A percentile compares a stretch with the other conserved stretches of the same genome.
Evolutionary conservation across 2,113 vertebrate species (phyloP).

Genomic region (Mesitornis unicolor): DNA sequence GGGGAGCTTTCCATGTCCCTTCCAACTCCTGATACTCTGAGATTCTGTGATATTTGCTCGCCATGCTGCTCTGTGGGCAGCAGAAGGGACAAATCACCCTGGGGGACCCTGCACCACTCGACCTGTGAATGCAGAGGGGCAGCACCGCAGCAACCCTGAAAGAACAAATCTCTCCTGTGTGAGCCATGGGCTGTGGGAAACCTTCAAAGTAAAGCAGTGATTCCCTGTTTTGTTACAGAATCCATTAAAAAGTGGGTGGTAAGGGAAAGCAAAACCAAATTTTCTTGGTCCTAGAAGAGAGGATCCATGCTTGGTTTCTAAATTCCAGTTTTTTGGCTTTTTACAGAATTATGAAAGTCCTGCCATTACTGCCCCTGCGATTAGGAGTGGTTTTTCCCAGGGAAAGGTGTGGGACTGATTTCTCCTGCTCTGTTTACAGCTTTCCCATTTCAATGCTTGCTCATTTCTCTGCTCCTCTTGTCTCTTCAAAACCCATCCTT

Average conservation of each 20-base stretch:
- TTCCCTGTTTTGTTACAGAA: neutral
- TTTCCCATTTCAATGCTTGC: too few species aligned
- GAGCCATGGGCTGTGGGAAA: neutral
- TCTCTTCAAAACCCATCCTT: neutral
- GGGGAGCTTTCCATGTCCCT: too few species aligned
- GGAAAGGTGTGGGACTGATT: neutral
- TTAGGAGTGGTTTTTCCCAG: accelerated
- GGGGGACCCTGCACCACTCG: neutral
- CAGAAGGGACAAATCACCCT: neutral
- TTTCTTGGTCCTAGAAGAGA: neutral
- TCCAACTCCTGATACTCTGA: too few species aligned
- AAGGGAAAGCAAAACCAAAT: neutral
- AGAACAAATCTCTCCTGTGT: neutral
- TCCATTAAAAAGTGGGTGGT: accelerated
- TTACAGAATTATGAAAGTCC: neutral
- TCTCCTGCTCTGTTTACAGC: too few species aligned
- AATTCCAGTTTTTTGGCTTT: neutral
- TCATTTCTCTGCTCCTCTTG: neutral
- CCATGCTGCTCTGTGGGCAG: accelerated
- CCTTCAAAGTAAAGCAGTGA: neutral
- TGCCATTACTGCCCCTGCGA: neutral
- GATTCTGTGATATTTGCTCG: too few species aligned
- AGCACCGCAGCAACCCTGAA: neutral
- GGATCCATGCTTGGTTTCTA: neutral
- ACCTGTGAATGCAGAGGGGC: neutral